Conservation (phyloP, 64 coral and sea anemone species). For the Trachythela sp. region DNA sequence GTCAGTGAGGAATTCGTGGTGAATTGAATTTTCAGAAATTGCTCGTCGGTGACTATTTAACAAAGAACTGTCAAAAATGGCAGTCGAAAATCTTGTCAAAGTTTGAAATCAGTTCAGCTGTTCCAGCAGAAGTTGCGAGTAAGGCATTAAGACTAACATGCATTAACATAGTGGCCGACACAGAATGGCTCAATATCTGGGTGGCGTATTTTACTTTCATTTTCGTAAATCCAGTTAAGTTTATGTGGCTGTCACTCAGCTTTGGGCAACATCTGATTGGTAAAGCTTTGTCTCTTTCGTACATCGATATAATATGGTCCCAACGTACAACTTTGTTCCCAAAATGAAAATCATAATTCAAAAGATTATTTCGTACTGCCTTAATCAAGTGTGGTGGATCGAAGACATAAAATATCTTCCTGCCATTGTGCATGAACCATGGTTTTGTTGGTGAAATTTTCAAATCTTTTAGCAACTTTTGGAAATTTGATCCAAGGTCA, state of each 20-base stretch:
- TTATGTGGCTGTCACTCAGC: neutral
- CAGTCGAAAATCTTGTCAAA: constrained; percentile 5
- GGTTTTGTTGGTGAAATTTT: neutral
- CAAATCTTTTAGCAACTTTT: neutral
- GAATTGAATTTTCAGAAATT: neutral
- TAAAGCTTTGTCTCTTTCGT: neutral
- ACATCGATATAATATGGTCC: neutral
- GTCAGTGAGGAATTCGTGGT: neutral
- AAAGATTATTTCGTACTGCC: neutral
- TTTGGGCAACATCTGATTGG: neutral
- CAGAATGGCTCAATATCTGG: neutral
- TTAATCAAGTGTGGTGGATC: neutral
- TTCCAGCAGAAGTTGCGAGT: neutral
- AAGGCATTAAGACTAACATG: neutral
- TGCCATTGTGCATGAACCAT: too few relatives aligned
- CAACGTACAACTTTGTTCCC: neutral
- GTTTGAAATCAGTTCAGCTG: too few relatives aligned
- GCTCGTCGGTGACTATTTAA: neutral
- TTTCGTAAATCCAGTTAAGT: neutral
- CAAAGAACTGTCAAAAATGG: neutral
- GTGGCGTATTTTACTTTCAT: neutral
- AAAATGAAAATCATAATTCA: neutral
- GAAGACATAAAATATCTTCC: neutral
- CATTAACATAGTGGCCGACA: neutral
- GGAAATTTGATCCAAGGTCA: constrained; percentile 18